These are phyloP conservation scores for Caracal caracal DNA, from an alignment of 2,113 vertebrate species.

Conservation along the genomic window DNA sequence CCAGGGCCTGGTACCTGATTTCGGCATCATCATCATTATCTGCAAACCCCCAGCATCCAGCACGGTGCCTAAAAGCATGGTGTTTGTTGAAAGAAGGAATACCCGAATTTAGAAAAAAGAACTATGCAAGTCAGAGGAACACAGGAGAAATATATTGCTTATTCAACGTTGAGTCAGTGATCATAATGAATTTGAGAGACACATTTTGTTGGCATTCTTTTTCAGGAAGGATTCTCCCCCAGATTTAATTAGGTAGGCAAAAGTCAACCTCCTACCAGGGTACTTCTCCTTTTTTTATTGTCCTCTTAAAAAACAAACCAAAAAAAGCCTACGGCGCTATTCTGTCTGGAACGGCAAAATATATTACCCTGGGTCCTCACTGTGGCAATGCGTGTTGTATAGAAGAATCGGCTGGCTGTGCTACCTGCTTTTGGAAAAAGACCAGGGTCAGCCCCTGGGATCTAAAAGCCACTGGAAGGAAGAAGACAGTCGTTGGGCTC, in stretches of 20 bases:
- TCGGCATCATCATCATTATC: not conserved
- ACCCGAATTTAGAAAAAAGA: not conserved
- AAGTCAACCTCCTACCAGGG: not conserved
- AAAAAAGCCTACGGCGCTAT: not conserved
- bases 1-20: not conserved
- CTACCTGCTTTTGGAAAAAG: not conserved
- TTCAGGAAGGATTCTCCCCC: constrained; percentile 38
- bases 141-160: not conserved
- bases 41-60: not conserved
- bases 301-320: not conserved
- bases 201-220: not conserved
- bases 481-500: not conserved
- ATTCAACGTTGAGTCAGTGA: not conserved
- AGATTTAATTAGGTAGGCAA: constrained; percentile 54
- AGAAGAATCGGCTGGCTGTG: not conserved
- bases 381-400: accelerated
- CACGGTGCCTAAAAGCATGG: not conserved
- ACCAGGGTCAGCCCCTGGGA: not conserved
- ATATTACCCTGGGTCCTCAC: not conserved
- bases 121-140: not conserved
- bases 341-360: not conserved
- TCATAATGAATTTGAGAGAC: constrained; percentile 39
- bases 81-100: not conserved
- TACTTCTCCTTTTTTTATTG: not conserved
- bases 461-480: not conserved